These are phyloP conservation scores for Anorthoa munda DNA, from an alignment of 2,888 invertebrate species.

Conservation along the genomic window DNA sequence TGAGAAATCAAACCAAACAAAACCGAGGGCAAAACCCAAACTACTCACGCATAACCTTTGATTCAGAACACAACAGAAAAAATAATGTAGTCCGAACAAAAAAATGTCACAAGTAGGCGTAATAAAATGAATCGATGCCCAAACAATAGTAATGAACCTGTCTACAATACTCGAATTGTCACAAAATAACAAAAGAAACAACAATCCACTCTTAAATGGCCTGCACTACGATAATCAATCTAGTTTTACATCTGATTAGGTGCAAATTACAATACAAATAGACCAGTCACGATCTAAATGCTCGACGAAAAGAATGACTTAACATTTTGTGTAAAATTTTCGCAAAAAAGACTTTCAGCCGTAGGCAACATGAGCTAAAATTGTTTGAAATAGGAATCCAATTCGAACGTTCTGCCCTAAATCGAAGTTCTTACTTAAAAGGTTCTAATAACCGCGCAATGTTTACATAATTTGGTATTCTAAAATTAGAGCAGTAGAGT, in stretches of 20 bases:
- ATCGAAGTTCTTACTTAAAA: constrained; percentile 66
- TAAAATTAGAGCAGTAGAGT: constrained; percentile 71
- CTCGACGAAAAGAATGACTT: constrained; percentile 54
- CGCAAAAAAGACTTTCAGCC: constrained; percentile 54
- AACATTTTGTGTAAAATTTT: constrained; percentile 43
- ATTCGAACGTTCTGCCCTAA: constrained; percentile 57
- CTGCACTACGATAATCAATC: constrained; percentile 87
- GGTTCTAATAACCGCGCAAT: constrained; percentile 64
- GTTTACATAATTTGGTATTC: constrained; percentile 70
- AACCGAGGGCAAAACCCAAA: constrained; percentile 46
- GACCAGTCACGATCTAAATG: constrained; percentile 84
- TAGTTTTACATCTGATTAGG: constrained; percentile 89
- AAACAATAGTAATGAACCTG: constrained; percentile 69
- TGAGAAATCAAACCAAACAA: constrained; percentile 30
- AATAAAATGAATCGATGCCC: constrained; percentile 67
- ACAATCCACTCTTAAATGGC: constrained; percentile 78
- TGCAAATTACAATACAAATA: constrained; percentile 90
- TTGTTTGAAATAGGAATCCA: constrained; percentile 27
- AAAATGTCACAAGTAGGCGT: constrained; percentile 69
- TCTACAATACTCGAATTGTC: constrained; percentile 79
- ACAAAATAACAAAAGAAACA: constrained; percentile 81
- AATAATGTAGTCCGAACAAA: constrained; percentile 40
- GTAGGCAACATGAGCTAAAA: constrained; percentile 48
- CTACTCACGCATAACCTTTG: constrained; percentile 51
- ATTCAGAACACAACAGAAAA: constrained; percentile 32